Evolutionary conservation across 2,888 invertebrate genomes (phyloP).

Genomic region (Apantesis nais): DNA sequence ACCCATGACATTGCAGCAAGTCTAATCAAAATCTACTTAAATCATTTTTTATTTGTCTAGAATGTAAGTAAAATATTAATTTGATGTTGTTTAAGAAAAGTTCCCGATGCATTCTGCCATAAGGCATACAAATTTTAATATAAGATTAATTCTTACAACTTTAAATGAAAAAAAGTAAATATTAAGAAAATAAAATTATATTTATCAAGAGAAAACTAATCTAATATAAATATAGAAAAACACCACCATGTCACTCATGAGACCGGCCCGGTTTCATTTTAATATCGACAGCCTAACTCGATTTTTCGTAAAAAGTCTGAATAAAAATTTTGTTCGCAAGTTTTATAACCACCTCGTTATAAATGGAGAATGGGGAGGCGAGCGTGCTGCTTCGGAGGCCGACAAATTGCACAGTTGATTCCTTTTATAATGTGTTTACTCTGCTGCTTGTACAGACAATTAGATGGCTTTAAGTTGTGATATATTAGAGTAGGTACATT

Average conservation of each 20-base stretch:
- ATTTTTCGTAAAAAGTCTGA: slow-evolving; percentile 1
- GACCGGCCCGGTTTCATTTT: background rate
- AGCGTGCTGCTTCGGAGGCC: background rate
- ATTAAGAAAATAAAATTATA: too few relatives aligned
- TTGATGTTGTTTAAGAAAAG: too few relatives aligned
- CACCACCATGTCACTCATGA: background rate
- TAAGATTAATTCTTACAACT: too few relatives aligned
- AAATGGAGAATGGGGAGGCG: slow-evolving; percentile 9
- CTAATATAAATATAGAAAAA: background rate
- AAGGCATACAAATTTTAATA: too few relatives aligned
- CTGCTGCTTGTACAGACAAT: slow-evolving; percentile 2
- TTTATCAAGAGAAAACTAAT: too few relatives aligned
- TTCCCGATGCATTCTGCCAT: too few relatives aligned
- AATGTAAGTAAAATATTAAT: too few relatives aligned
- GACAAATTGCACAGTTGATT: slow-evolving; percentile 13
- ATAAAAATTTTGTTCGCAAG: slow-evolving; percentile 2
- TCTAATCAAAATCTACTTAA: too few relatives aligned
- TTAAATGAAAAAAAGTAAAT: too few relatives aligned
- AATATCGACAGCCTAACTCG: background rate
- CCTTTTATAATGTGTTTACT: slow-evolving; percentile 2
- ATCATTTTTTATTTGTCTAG: too few relatives aligned
- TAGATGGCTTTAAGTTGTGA: background rate
- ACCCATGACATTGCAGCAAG: too few relatives aligned
- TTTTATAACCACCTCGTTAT: slow-evolving; percentile 11
- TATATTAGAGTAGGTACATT: background rate